These are phyloP conservation scores for Subanguina moxae DNA, from an alignment of 1,140 invertebrate genomes.

Conservation along the genomic window DNA sequence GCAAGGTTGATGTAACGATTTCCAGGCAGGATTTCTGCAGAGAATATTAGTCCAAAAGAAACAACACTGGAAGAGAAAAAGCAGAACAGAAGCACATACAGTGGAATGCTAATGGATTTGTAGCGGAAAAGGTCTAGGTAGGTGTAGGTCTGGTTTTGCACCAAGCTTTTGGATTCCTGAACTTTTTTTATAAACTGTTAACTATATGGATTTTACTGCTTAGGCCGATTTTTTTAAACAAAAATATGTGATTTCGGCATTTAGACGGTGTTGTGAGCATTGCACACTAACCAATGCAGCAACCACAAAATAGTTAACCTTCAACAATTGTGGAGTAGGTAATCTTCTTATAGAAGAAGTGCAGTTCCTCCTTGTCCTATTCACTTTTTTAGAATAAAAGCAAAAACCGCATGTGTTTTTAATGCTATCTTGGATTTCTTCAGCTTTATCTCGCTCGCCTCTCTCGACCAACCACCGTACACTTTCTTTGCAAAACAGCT, in stretches of 20 bases:
- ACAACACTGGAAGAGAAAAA: constrained; percentile 51
- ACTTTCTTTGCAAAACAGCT: constrained; percentile 39
- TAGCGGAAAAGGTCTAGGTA: constrained; percentile 41
- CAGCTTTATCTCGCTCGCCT: constrained; percentile 7
- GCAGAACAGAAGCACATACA: constrained; percentile 49
- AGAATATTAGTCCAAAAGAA: constrained; percentile 57
- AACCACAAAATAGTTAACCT: no score
- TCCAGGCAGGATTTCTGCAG: constrained; percentile 49
- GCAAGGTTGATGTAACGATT: constrained; percentile 50
- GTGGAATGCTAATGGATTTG: constrained; percentile 23
- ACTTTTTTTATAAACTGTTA: constrained; percentile 2
- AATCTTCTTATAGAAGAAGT: no score
- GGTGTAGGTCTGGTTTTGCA: constrained; percentile 21
- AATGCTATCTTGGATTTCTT: no score
- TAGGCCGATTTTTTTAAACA: no score
- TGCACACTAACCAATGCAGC: no score
- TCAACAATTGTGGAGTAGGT: no score
- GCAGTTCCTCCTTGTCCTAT: no score
- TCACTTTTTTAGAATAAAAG: no score
- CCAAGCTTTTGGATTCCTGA: neutral
- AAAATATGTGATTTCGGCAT: no score
- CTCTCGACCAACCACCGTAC: constrained; percentile 49
- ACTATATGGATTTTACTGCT: neutral
- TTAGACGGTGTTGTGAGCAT: no score
- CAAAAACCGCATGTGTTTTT: no score